Evolutionary conservation across 1,140 invertebrate genomes (phyloP).

Genomic region (Drosophila arizonae): DNA sequence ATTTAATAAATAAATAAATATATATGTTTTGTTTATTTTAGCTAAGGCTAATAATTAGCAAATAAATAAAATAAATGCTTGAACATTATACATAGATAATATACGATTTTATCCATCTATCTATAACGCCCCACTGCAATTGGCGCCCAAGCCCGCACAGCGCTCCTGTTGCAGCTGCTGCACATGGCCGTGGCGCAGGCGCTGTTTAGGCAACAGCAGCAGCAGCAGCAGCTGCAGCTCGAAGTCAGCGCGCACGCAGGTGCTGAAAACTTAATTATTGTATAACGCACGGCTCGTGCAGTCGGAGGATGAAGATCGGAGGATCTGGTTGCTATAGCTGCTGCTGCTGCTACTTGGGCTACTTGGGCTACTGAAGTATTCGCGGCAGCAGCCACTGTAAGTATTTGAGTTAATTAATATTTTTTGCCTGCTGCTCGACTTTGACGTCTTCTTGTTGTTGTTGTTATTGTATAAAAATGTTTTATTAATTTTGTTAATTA

Average conservation of each 20-base stretch:
- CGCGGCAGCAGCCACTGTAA: constrained; percentile 45
- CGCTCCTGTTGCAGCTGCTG: background rate
- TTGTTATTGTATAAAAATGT: constrained; percentile 50
- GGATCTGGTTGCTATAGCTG: constrained; percentile 11
- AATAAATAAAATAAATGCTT: no score
- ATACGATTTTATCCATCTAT: no score
- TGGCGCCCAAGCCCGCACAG: constrained; percentile 5
- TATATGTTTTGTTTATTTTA: no score
- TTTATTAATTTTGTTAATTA: constrained; percentile 81
- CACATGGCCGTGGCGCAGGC: constrained; percentile 12
- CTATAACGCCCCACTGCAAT: no score
- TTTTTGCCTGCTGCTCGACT: constrained; percentile 43
- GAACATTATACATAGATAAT: no score
- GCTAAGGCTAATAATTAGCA: no score
- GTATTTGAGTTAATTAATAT: constrained; percentile 74
- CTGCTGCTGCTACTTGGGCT: background rate
- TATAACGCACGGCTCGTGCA: constrained; percentile 67
- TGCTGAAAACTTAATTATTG: constrained; percentile 81
- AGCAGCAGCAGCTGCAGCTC: constrained; percentile 37
- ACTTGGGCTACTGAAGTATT: constrained; percentile 5
- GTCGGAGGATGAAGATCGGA: constrained; percentile 11
- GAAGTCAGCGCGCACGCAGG: constrained; percentile 65
- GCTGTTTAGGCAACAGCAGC: background rate
- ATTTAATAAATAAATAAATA: no score
- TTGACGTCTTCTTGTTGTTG: constrained; percentile 6